Evolutionary conservation across 1,140 invertebrate genomes (phyloP), one percentile per base, ranked within the genome.

Genomic region (Propsilocerus akamusi): DNA sequence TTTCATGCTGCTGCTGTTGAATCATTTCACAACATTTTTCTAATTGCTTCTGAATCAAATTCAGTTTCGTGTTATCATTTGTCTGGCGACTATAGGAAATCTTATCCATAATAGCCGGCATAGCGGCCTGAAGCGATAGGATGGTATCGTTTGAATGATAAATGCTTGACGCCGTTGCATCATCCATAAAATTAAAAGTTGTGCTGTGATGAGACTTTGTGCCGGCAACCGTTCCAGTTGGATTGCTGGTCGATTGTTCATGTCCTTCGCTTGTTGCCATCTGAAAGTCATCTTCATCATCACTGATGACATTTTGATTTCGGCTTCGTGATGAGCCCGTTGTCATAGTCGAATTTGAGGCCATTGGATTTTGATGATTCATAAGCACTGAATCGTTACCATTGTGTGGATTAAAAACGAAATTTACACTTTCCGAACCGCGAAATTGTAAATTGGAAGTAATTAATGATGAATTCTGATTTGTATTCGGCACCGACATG

Each of bases 1-100:
- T 41, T 41, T 41, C 41, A 20, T 52, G 34, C 17, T 56, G 54
- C 14, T 57, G 54, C 26, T 57, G 52, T 23, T 56, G 53, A 23
- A 57, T 47, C 12, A 57, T 20, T 48, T 57, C 57, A 26, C 61
- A 64, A 49, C 62, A 64, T 37, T 59, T 63, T 47, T 64, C 62
- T 34, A 65, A 46, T 17, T 41, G 34, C 17, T 17, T 41, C 11
- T 41, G 34, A 1, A 41, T 41, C 14, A 41, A 17, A 41, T 41
- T 17, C 4, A 41, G 17, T 5, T 41, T 41, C 22, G 34, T 41
- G 17, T 41, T 14, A 41, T 41, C 34, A 41, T 41, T 41, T 7
- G 34, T 41, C 22, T 41, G 34, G 17, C 14, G 12, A 41, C 34
- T 41, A 17, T 20, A 41, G 4, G 34, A n/a, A 7, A 41, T 41